These are phyloP conservation scores for Ovis aries DNA, from an alignment of 2,113 vertebrate genomes.

Conservation along the genomic window ARS-UI_Ramb_v3.0 NC_056062.1:70722001-70722500, in stretches of 20 bases:
- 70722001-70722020: neutral
- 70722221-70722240: neutral
- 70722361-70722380: neutral
- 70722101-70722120: neutral
- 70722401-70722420: neutral
- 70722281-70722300: neutral
- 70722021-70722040: neutral
- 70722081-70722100: neutral
- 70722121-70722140: neutral
- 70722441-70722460: neutral
- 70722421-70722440: fast-evolving
- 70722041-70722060: neutral
- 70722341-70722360: neutral
- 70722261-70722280: neutral
- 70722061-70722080: neutral
- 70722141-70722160: neutral
- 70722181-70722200: neutral
- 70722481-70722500: fast-evolving
- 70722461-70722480: no score
- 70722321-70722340: neutral
- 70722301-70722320: neutral
- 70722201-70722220: neutral
- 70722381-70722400: fast-evolving
- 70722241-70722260: neutral
- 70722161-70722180: neutral